A percentile compares a stretch with the other conserved stretches of the same genome.
Conservation (phyloP, 2,888 invertebrate genomes). For the Epicampocera succincta region DNA sequence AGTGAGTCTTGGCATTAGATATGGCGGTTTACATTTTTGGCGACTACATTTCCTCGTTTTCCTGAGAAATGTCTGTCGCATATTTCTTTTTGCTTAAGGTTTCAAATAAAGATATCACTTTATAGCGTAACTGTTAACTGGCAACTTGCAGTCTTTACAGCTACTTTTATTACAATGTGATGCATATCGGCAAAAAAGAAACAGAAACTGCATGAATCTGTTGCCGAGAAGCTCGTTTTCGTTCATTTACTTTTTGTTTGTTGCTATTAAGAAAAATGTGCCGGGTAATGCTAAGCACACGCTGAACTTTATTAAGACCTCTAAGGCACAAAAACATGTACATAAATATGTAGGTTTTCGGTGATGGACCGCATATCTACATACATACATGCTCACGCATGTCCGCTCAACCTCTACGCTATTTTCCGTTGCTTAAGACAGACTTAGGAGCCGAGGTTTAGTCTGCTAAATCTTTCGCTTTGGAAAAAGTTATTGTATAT, state of each 20-base stretch:
- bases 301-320: no score
- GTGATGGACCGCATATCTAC: neutral
- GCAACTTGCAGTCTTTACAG: neutral
- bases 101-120: constrained; percentile 65
- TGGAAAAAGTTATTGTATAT: no score
- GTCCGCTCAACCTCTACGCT: no score
- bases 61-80: neutral
- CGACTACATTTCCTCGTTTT: no score
- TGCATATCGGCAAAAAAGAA: constrained; percentile 60
- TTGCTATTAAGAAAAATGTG: constrained; percentile 12
- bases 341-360: neutral
- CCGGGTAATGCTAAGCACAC: neutral
- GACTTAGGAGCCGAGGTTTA: no score
- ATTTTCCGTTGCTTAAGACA: no score
- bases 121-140: neutral
- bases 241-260: neutral
- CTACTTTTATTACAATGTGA: constrained; percentile 37
- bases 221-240: constrained; percentile 7
- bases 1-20: no score
- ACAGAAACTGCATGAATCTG: constrained; percentile 45
- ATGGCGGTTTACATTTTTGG: no score
- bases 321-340: neutral
- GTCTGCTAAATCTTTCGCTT: no score
- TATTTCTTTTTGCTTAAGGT: constrained; percentile 11
- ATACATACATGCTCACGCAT: no score